Evolutionary conservation across 2,888 invertebrate species (phyloP), one percentile per base, ranked within the genome.

Genomic region (Ischnus inquisitorius): DNA sequence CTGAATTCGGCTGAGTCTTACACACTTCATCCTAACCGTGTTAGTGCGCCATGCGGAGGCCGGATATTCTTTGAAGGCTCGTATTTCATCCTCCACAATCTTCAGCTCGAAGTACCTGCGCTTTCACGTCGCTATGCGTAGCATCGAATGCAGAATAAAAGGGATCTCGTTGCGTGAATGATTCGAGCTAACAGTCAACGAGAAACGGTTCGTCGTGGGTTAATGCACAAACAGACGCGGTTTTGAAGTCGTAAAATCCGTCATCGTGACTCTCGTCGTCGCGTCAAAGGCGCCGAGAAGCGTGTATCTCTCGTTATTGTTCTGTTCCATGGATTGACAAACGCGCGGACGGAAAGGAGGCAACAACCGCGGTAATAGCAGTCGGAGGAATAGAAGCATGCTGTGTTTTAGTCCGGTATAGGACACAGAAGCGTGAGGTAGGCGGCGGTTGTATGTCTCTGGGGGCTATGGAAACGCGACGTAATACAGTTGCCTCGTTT

Each of bases 401-500:
- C 69, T 10, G 19, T 19, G 22, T 19, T 54, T 34, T 34, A 4
- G 65, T n/a, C 57, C 41, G 41, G 54, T 28, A 69, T 34, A 67
- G 57, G 57, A 28, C 12, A n/a, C 16, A 54, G 54, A 54, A 34
- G 34, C 34, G 54, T 54, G 54, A 54, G 54, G 22, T 34, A 34
- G 34, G 34, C 34, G 34, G 34, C 8, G 34, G 22, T 54, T 54
- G 54, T 54, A 10, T 54, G 34, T 25, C 12, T 39, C 41, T 57
- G 39, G 75, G 46, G 48, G 65, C 79, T 71, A 48, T 67, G 76
- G 75, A 76, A 79, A 71, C 60, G 79, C 19, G 28, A 74, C 48
- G 82, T 82, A 69, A 79, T 79, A 68, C 69, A 79, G 75, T 65
- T 68, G 39, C 46, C 28, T 67, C 41, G 69, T 75, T 79, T 83